Evolutionary conservation across 2,797 vertebrate species (phyloP).

Genomic region (Tokudaia muenninki): DNA sequence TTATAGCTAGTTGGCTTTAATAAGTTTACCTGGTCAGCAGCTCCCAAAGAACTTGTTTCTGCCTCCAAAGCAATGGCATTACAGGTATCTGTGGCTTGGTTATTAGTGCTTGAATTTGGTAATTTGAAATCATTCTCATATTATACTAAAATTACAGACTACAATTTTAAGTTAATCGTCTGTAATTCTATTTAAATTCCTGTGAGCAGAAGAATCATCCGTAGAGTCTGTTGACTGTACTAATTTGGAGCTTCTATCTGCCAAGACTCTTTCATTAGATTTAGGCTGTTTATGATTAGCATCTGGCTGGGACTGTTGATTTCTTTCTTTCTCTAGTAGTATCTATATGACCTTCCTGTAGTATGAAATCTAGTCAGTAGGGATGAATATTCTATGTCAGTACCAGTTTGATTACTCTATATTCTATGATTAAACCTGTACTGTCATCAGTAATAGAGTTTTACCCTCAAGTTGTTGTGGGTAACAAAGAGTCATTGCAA

Average conservation of each 20-base stretch:
- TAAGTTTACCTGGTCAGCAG: neutral
- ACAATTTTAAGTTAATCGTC: neutral
- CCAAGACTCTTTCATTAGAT: neutral
- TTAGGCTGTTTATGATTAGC: neutral
- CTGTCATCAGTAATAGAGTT: neutral
- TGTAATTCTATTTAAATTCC: neutral
- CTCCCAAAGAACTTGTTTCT: neutral
- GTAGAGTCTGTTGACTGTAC: neutral
- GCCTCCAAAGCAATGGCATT: neutral
- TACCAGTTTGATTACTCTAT: neutral
- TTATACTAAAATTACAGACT: neutral
- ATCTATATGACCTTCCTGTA: neutral
- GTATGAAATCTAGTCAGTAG: neutral
- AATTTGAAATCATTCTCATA: neutral
- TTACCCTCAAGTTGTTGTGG: neutral
- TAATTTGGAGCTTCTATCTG: too few species aligned
- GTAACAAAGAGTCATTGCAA: neutral
- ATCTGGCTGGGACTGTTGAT: neutral
- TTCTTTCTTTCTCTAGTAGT: neutral
- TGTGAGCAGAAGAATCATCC: neutral
- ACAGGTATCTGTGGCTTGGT: neutral
- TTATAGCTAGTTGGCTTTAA: neutral
- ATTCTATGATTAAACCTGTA: neutral
- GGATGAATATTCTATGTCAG: neutral
- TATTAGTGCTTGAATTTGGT: neutral